phyloP scores from a whole-genome alignment of 1,140 invertebrate genomes.

The Nebria ingens region DNA sequence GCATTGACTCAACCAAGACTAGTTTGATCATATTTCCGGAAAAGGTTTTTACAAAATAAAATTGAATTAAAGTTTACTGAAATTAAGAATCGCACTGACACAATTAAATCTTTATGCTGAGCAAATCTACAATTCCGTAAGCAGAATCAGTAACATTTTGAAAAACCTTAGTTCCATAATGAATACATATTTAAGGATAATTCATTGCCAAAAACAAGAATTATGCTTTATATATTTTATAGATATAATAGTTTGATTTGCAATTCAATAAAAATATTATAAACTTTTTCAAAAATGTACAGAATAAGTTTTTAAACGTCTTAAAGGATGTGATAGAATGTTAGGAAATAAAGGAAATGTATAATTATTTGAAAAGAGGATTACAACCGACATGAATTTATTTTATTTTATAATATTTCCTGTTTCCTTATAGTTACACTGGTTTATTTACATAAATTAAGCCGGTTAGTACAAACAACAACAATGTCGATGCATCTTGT shows the following conservation, averaged over 20 bases:
- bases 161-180: no score
- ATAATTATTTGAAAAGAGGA: neutral
- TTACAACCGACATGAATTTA: slow-evolving; percentile 3
- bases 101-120: no score
- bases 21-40: no score
- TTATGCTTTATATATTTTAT: neutral
- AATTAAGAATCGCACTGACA: no score
- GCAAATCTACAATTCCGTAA: no score
- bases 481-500: slow-evolving; percentile 1
- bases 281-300: no score
- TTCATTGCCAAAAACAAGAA: neutral
- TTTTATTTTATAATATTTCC: slow-evolving; percentile 2
- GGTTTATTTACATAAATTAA: slow-evolving; percentile 9
- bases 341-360: neutral
- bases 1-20: no score
- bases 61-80: no score
- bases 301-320: no score
- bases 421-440: neutral
- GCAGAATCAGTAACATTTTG: no score
- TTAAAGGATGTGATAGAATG: neutral
- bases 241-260: slow-evolving; percentile 1
- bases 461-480: slow-evolving; percentile 8
- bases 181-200: no score
- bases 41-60: no score
- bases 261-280: neutral